Conservation (phyloP, 2,888 invertebrate genomes). For the Chalcis sispes region DNA sequence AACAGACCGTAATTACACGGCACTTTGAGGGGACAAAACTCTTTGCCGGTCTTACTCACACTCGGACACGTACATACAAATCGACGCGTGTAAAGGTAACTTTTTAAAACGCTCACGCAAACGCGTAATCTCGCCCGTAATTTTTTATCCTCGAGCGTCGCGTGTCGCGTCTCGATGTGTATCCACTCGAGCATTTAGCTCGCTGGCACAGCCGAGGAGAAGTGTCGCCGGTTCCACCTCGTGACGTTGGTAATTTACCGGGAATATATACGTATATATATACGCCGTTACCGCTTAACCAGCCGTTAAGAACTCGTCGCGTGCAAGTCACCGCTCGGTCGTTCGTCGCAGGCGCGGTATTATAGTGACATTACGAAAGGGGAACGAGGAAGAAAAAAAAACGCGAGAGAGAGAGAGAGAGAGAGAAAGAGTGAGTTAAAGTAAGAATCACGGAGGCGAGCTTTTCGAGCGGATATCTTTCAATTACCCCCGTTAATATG, state of each 20-base stretch:
- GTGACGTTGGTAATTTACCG: slow-evolving; percentile 59
- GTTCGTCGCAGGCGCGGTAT: slow-evolving; percentile 66
- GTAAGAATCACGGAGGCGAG: slow-evolving; percentile 67
- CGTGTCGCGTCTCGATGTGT: slow-evolving; percentile 26
- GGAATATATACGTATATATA: too few relatives aligned
- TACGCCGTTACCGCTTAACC: slow-evolving; percentile 54
- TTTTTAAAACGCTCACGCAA: slow-evolving; percentile 34
- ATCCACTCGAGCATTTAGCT: slow-evolving; percentile 36
- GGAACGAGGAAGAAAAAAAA: slow-evolving; percentile 40
- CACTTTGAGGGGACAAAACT: slow-evolving; percentile 55
- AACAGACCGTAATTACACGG: slow-evolving; percentile 60
- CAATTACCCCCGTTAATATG: slow-evolving; percentile 75
- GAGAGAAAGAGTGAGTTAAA: too few relatives aligned
- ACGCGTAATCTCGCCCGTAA: slow-evolving; percentile 21
- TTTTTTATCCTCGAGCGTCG: slow-evolving; percentile 32
- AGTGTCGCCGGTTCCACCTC: slow-evolving; percentile 33
- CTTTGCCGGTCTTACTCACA: slow-evolving; percentile 24
- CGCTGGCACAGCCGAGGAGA: neutral
- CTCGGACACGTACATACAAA: neutral
- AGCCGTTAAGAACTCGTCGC: slow-evolving; percentile 60
- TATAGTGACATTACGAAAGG: slow-evolving; percentile 70
- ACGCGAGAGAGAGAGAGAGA: slow-evolving; percentile 40
- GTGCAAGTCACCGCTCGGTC: slow-evolving; percentile 73
- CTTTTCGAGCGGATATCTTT: slow-evolving; percentile 75
- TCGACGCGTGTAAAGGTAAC: neutral